Conservation (phyloP, 1,140 invertebrate genomes). For the Bombus fervidus region DNA sequence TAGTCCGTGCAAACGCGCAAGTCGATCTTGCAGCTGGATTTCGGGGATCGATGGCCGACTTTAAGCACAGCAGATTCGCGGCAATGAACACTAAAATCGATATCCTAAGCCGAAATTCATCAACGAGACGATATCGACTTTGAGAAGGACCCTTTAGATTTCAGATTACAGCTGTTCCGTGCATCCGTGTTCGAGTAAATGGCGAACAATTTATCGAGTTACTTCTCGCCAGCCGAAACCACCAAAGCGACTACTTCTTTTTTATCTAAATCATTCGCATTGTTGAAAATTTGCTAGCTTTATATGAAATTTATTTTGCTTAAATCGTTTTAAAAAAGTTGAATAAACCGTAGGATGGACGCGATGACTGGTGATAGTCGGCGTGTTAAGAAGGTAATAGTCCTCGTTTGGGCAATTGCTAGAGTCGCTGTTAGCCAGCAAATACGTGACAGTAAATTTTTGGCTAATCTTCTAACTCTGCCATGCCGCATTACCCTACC, state of each 20-base stretch:
- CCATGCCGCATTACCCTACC: background rate
- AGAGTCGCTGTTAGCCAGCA: background rate
- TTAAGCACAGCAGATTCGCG: slow-evolving; percentile 35
- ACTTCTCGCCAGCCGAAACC: too few species aligned
- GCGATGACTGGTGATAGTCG: too few species aligned
- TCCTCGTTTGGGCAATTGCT: background rate
- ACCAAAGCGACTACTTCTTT: too few species aligned
- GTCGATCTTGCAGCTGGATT: slow-evolving; percentile 68
- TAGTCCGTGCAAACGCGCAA: slow-evolving; percentile 64
- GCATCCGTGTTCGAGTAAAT: too few species aligned
- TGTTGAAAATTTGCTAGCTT: too few species aligned
- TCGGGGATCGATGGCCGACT: slow-evolving; percentile 59
- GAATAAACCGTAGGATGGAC: too few species aligned
- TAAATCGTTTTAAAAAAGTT: too few species aligned
- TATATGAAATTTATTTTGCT: too few species aligned
- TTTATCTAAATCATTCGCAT: too few species aligned
- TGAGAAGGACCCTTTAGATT: background rate
- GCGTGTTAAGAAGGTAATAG: too few species aligned
- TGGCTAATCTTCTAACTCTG: slow-evolving; percentile 12
- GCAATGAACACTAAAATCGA: slow-evolving; percentile 51
- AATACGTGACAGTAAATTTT: slow-evolving; percentile 7
- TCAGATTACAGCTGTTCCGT: too few species aligned
- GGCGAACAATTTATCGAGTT: too few species aligned
- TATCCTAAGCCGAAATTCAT: slow-evolving; percentile 25
- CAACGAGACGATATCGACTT: background rate